These are phyloP conservation scores for Ranitomeya variabilis DNA, from an alignment of 2,113 vertebrate species.

Conservation along the genomic window DNA sequence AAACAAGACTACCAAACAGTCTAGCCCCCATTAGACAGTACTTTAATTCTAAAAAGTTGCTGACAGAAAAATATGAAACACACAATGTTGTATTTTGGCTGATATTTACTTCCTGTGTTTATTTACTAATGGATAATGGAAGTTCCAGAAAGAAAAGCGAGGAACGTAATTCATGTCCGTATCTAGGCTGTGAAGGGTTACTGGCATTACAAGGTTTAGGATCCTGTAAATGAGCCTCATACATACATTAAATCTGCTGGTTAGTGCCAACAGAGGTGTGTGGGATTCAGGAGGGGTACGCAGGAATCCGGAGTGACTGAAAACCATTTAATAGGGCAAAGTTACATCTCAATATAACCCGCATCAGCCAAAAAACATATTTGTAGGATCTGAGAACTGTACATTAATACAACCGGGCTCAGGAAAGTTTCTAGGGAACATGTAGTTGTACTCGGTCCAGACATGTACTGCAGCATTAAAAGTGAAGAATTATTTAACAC, in stretches of 20 bases:
- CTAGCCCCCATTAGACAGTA: too few relatives aligned
- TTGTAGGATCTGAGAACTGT: conserved; percentile 45
- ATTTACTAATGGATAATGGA: background rate
- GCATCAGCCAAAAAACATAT: conserved; percentile 52
- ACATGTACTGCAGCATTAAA: conserved; percentile 42
- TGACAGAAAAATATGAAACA: background rate
- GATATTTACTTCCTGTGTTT: background rate
- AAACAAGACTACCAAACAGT: too few relatives aligned
- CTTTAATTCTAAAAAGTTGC: background rate
- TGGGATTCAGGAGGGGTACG: conserved; percentile 48
- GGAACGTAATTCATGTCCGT: background rate
- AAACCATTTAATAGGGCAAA: conserved; percentile 50
- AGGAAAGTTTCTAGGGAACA: conserved; percentile 29
- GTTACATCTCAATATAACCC: conserved; percentile 49
- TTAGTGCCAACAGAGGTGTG: conserved; percentile 52
- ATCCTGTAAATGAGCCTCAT: conserved; percentile 32
- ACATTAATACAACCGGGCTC: conserved; percentile 47
- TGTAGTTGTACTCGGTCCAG: conserved; percentile 24
- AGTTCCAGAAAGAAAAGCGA: background rate
- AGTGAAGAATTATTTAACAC: conserved; percentile 30
- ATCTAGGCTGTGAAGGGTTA: conserved; percentile 6
- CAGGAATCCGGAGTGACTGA: conserved; percentile 33
- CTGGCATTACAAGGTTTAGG: conserved; percentile 18
- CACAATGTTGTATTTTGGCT: background rate
- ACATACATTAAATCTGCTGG: conserved; percentile 40